Percentiles rank a stretch among this genome's conserved stretches.
Evolutionary conservation across 2,797 vertebrate species (phyloP).

Genomic region (Melanitta fusca): DNA sequence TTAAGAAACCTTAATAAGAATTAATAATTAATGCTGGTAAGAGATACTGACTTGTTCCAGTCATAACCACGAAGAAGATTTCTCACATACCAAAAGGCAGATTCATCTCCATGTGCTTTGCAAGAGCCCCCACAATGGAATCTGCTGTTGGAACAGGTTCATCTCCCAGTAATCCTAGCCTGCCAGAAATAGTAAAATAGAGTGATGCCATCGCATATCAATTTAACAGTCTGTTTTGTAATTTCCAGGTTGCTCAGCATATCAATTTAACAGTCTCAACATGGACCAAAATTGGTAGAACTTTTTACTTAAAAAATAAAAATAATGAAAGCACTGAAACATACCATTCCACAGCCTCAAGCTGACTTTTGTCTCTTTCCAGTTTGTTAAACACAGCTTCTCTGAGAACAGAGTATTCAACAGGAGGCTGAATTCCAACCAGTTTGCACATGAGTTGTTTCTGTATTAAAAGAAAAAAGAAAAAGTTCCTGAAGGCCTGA

Average conservation of each 20-base stretch:
- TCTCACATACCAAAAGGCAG: slow-evolving; percentile 87
- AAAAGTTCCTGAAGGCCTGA: not conserved
- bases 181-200: slow-evolving; percentile 62
- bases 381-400: slow-evolving; percentile 83
- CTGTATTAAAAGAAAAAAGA: slow-evolving; percentile 75
- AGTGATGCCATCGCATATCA: not conserved
- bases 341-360: slow-evolving; percentile 89
- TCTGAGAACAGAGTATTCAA: slow-evolving; percentile 79
- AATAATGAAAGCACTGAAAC: not conserved
- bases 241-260: not conserved
- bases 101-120: slow-evolving; percentile 90
- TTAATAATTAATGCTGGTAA: not conserved
- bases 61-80: not conserved
- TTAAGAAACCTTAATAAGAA: not conserved
- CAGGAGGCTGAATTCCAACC: slow-evolving; percentile 82
- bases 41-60: not conserved
- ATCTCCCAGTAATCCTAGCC: slow-evolving; percentile 91
- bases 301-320: not conserved
- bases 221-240: not conserved
- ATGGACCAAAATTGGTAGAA: not conserved
- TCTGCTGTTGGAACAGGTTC: slow-evolving; percentile 87
- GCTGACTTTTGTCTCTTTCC: slow-evolving; percentile 80
- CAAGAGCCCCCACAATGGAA: slow-evolving; percentile 86
- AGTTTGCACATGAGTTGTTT: slow-evolving; percentile 89
- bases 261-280: not conserved